Conservation (phyloP, 2,888 invertebrate genomes). For the Lydus trimaculatus region DNA sequence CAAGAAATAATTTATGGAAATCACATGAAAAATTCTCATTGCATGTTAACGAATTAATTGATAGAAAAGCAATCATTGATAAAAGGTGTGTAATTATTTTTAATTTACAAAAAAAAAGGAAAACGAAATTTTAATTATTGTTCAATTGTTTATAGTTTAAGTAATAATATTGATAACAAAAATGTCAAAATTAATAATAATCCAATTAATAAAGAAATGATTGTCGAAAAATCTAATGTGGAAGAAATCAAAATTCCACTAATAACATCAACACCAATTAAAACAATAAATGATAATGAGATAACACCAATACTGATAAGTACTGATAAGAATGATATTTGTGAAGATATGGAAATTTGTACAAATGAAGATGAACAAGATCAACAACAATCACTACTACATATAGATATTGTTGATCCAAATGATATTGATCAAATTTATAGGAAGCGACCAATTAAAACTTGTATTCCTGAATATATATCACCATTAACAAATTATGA, state of each 20-base stretch:
- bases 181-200: background rate
- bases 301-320: background rate
- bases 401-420: slow-evolving; percentile 39
- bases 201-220: background rate
- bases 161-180: background rate
- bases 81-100: slow-evolving; percentile 48
- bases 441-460: slow-evolving; percentile 24
- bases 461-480: slow-evolving; percentile 47
- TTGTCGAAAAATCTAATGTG: background rate
- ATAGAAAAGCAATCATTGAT: slow-evolving; percentile 53
- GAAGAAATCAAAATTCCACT: background rate
- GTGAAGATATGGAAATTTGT: slow-evolving; percentile 31
- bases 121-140: background rate
- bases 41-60: slow-evolving; percentile 49
- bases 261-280: slow-evolving; percentile 20
- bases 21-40: slow-evolving; percentile 49
- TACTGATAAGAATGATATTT: slow-evolving; percentile 19
- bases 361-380: slow-evolving; percentile 17
- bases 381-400: background rate
- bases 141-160: background rate
- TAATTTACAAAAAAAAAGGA: background rate
- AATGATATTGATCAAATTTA: slow-evolving; percentile 45
- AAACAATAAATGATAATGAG: background rate
- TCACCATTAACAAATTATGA: slow-evolving; percentile 52
- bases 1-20: slow-evolving; percentile 47